phyloP scores from a whole-genome alignment of 2,888 invertebrate genomes.

The Cheilosia pagana region DNA sequence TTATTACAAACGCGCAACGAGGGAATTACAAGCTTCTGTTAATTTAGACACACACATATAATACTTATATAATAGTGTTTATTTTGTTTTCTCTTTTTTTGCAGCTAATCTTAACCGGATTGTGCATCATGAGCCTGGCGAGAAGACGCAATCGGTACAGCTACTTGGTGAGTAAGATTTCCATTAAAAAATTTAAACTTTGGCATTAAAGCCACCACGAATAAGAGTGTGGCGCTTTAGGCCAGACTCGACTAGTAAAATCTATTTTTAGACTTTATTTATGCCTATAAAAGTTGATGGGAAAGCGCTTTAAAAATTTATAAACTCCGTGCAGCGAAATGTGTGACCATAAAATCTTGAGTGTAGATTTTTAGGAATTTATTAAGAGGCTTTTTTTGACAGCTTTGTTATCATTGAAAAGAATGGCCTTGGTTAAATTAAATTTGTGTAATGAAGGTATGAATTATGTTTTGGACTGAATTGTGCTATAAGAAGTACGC shows the following conservation, averaged over 20 bases:
- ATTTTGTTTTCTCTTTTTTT: conserved; percentile 78
- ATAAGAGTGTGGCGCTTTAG: too few species aligned
- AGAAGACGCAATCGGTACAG: conserved; percentile 93
- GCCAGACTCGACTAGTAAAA: not conserved
- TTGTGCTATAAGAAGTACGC: too few species aligned
- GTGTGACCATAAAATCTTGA: too few species aligned
- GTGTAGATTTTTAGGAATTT: too few species aligned
- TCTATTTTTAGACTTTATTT: not conserved
- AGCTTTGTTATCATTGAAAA: too few species aligned
- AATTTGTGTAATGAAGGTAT: too few species aligned
- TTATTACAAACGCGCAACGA: conserved; percentile 2
- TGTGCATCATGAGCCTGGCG: conserved; percentile 93
- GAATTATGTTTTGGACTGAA: too few species aligned
- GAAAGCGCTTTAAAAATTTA: too few species aligned
- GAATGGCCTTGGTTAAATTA: too few species aligned
- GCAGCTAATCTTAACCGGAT: conserved; percentile 93
- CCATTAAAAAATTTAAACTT: not conserved
- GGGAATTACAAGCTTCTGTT: conserved; percentile 6
- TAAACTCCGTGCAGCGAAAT: too few species aligned
- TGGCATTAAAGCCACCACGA: not conserved
- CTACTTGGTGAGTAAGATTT: conserved; percentile 90
- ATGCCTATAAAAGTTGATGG: too few species aligned
- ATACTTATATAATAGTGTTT: not conserved
- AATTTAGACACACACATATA: not conserved
- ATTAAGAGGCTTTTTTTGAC: too few species aligned